Percentiles rank a stretch among this genome's conserved stretches.
Conservation (phyloP, 2,113 vertebrate species). For the Aythya baeri region DNA sequence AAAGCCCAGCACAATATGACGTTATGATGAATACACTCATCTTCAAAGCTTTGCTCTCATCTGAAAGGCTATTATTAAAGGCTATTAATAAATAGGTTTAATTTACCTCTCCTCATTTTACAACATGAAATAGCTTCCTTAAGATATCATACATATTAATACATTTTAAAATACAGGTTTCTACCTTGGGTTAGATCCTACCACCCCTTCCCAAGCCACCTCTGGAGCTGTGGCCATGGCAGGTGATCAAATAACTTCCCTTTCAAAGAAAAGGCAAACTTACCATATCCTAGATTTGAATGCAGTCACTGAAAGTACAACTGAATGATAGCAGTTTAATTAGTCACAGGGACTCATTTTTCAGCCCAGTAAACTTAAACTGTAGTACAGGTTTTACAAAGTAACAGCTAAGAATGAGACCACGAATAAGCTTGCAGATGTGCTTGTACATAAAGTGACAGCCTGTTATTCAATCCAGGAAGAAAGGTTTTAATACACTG, state of each 20-base stretch:
- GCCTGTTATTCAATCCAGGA: neutral
- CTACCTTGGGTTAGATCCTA: neutral
- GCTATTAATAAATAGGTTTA: neutral
- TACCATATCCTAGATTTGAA: neutral
- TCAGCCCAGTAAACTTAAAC: neutral
- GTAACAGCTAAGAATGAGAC: neutral
- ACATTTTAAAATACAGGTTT: neutral
- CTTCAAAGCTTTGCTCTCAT: neutral
- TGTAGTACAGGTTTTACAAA: neutral
- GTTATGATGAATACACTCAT: constrained; percentile 7
- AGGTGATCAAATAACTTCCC: neutral
- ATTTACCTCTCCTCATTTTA: neutral
- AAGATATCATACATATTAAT: neutral
- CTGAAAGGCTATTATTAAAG: neutral
- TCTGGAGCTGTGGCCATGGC: neutral
- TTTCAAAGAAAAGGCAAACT: neutral
- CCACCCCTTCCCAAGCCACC: neutral
- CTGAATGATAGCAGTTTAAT: neutral
- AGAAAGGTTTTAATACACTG: neutral
- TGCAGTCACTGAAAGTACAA: neutral
- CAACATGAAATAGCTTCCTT: constrained; percentile 15
- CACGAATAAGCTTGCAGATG: neutral
- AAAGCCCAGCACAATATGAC: constrained; percentile 17
- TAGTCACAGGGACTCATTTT: fast-evolving
- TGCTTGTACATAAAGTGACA: neutral